A percentile compares a stretch with the other conserved stretches of the same genome.
phyloP scores from a whole-genome alignment of 1,140 invertebrate genomes.

The Neodiprion lecontei region DNA sequence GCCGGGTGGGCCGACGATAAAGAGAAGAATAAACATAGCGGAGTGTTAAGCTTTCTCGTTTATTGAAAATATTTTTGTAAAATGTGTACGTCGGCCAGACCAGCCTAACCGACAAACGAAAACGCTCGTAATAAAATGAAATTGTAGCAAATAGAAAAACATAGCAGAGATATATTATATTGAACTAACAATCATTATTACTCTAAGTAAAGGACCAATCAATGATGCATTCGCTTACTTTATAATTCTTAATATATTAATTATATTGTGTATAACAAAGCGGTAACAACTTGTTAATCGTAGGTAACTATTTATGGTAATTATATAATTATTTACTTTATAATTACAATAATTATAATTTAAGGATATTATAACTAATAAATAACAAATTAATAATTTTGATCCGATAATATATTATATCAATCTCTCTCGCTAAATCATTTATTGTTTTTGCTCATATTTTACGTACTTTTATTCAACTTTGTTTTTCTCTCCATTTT shows the following conservation, averaged over 20 bases:
- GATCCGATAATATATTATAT: slow-evolving; percentile 18
- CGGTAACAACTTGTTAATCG: slow-evolving; percentile 60
- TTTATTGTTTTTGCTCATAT: slow-evolving; percentile 11
- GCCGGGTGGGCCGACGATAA: not conserved
- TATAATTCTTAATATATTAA: slow-evolving; percentile 56
- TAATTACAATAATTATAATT: slow-evolving; percentile 57
- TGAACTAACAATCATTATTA: slow-evolving; percentile 29
- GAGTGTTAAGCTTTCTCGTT: slow-evolving; percentile 54
- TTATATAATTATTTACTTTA: slow-evolving; percentile 51
- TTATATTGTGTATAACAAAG: slow-evolving; percentile 61
- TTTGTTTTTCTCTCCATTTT: slow-evolving; percentile 27
- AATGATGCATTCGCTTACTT: slow-evolving; percentile 52
- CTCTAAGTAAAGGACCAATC: slow-evolving; percentile 50
- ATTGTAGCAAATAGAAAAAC: slow-evolving; percentile 47
- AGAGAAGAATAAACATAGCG: slow-evolving; percentile 27
- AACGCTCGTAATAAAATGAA: slow-evolving; percentile 47
- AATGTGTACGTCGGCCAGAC: slow-evolving; percentile 54
- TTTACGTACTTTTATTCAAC: slow-evolving; percentile 13
- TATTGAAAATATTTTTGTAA: slow-evolving; percentile 58
- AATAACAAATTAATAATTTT: slow-evolving; percentile 42
- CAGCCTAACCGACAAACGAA: slow-evolving; percentile 51
- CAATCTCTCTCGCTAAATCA: slow-evolving; percentile 8
- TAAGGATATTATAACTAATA: slow-evolving; percentile 54
- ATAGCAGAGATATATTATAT: slow-evolving; percentile 33
- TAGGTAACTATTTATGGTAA: slow-evolving; percentile 53